A percentile compares a stretch with the other conserved stretches of the same genome.
Evolutionary conservation across 1,140 invertebrate species (phyloP).

Genomic region (Lordiphosa stackelbergi): DNA sequence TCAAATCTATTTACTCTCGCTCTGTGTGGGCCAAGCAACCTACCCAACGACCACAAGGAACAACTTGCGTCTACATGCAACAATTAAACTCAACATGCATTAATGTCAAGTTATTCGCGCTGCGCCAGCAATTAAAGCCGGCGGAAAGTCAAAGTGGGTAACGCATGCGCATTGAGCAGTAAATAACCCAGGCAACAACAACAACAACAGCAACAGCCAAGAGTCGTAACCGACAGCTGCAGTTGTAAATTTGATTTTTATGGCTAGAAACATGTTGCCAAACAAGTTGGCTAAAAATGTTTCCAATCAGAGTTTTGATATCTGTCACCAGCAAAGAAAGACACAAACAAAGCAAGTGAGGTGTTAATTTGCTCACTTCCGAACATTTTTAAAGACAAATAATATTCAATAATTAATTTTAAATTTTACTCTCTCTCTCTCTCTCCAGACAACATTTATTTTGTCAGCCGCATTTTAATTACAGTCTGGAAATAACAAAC

Average conservation of each 20-base stretch:
- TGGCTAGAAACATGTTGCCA: slow-evolving; percentile 62
- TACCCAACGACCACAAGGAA: slow-evolving; percentile 37
- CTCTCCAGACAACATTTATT: slow-evolving; percentile 16
- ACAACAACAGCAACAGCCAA: slow-evolving; percentile 15
- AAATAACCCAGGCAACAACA: slow-evolving; percentile 35
- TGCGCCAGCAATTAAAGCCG: slow-evolving; percentile 57
- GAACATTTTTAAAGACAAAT: background rate
- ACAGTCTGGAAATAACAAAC: slow-evolving; percentile 8
- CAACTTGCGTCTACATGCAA: slow-evolving; percentile 67
- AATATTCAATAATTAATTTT: background rate
- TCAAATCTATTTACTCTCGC: background rate
- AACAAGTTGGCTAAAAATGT: slow-evolving; percentile 39
- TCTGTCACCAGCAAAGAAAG: slow-evolving; percentile 59
- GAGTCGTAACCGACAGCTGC: slow-evolving; percentile 54
- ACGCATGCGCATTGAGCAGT: slow-evolving; percentile 53
- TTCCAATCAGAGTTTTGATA: slow-evolving; percentile 50
- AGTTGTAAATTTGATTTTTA: slow-evolving; percentile 73
- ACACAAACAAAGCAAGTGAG: slow-evolving; percentile 41
- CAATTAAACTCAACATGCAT: slow-evolving; percentile 73
- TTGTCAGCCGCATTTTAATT: slow-evolving; percentile 64
- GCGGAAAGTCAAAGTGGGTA: slow-evolving; percentile 12
- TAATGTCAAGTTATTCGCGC: slow-evolving; percentile 73
- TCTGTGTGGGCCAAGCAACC: slow-evolving; percentile 46
- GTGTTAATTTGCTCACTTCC: slow-evolving; percentile 61
- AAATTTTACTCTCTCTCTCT: no score